phyloP scores from a whole-genome alignment of 2,797 vertebrate genomes.

The Neosalanx taihuensis region DNA sequence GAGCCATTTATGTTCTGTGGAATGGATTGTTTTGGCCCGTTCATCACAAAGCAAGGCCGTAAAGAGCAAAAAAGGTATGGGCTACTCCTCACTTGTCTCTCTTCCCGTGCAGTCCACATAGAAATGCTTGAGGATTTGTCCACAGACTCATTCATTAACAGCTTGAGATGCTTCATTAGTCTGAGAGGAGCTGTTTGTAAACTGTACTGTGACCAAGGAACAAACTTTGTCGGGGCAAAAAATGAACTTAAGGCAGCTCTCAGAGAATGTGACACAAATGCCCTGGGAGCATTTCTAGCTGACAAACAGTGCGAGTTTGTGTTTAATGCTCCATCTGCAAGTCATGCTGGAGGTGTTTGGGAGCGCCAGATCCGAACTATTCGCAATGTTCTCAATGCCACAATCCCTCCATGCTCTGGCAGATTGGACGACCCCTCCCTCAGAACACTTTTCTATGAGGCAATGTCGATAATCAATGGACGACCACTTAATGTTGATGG shows the following conservation, averaged over 20 bases:
- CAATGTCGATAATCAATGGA: constrained; percentile 22
- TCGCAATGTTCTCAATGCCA: not conserved
- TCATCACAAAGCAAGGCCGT: constrained; percentile 6
- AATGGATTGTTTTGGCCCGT: constrained; percentile 21
- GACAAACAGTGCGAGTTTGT: not conserved
- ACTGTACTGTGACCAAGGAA: constrained; percentile 6
- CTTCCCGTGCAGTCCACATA: constrained; percentile 6
- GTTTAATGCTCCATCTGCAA: not conserved
- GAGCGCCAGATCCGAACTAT: not conserved
- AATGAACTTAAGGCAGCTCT: not conserved
- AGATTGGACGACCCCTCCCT: not conserved
- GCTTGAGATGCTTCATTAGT: constrained; percentile 12
- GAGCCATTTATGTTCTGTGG: constrained; percentile 19
- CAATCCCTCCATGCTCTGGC: not conserved
- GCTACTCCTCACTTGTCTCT: no score
- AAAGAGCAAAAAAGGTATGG: no score
- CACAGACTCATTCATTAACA: constrained; percentile 3
- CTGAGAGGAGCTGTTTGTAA: constrained; percentile 13
- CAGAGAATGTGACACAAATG: not conserved
- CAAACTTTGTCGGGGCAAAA: constrained; percentile 12
- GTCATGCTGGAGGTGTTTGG: not conserved
- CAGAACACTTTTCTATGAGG: not conserved
- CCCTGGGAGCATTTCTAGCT: not conserved
- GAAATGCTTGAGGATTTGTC: constrained; percentile 8
- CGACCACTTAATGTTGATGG: constrained; percentile 20